Base-by-base conservation (phyloP, 1,140 invertebrate species). In the Vanessa tameamea region DNA sequence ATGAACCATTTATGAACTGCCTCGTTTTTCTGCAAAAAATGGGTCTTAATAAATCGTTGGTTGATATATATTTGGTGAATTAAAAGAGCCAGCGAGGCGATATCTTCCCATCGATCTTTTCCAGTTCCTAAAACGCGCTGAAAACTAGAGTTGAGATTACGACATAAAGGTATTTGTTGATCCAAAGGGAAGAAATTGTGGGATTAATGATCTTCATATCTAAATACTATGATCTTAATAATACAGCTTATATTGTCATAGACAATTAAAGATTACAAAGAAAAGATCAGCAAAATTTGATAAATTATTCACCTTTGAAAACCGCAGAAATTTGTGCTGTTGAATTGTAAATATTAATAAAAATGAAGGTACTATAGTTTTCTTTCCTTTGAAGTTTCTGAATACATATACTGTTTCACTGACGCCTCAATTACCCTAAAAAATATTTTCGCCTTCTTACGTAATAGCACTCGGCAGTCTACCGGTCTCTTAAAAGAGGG, bases 381-480 rank as follows among this genome's bases (percentile, higher is more conserved):
- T 61, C 26, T 15, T 51, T 14, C 0, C 15, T 43, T 61, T 15
- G 26, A 61, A 15, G 26, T 37, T 15, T 14, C 14, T 31, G 57
- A 61, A 57, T 51, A 66, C 37, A n/a, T 50, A 50, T 8, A 13
- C 20, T 26, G 47, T 66, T 66, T 14, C 50, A 7, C 23, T 3
- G 50, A 9, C 20, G 47, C 64, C 12, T 66, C 50, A 51, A 66
- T 66, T 61, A 37, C 23, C 57, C 57, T 43, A 61, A 37, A 61
- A 61, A 37, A 13, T 37, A 37, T 61, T 31, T 13, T 9, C 57
- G 4, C 31, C 53, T 12, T 14, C 53, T 26, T 57, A 57, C 23
- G 53, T 57, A 57, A 57, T 53, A 6, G 26, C 26, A 31, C 26
- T 31, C 26, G 26, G 26, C 26, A 31, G n/a, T n/a, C 20, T 12